Percentiles rank a stretch among this genome's conserved stretches.
Evolutionary conservation across 2,113 vertebrate genomes (phyloP).

Genomic region (Mandrillus leucophaeus): DNA sequence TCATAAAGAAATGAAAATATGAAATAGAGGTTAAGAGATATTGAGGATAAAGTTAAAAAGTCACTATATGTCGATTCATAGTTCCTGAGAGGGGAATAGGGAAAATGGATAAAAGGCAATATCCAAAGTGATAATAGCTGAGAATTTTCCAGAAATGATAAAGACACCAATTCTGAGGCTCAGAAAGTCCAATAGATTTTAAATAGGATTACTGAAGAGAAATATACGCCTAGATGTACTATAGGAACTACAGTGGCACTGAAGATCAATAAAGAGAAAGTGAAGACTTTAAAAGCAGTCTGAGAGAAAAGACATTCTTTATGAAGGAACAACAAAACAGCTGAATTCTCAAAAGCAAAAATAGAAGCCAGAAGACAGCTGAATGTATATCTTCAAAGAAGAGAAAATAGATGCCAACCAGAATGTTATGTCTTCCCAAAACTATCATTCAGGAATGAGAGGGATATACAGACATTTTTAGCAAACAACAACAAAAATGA

Average conservation of each 20-base stretch:
- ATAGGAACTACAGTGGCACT: not conserved
- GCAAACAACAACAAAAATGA: not conserved
- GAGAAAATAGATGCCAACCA: not conserved
- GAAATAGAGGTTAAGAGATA: not conserved
- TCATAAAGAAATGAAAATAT: not conserved
- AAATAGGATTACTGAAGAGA: not conserved
- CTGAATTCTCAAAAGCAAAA: not conserved
- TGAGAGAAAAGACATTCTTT: not conserved
- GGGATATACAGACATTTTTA: not conserved
- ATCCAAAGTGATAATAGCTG: not conserved
- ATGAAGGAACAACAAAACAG: not conserved
- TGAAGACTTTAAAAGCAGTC: not conserved
- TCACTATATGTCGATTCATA: not conserved
- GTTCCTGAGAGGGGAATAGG: not conserved
- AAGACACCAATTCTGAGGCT: not conserved
- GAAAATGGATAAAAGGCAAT: not conserved
- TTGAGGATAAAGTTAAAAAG: not conserved
- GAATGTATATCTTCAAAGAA: not conserved
- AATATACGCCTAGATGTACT: not conserved
- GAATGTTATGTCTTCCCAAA: not conserved
- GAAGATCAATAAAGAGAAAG: not conserved
- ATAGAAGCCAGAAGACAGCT: not conserved
- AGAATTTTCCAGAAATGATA: not conserved
- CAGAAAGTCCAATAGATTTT: not conserved
- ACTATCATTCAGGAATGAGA: not conserved